phyloP scores from a whole-genome alignment of 2,797 vertebrate species.

The Sebastolobus alascanus region DNA sequence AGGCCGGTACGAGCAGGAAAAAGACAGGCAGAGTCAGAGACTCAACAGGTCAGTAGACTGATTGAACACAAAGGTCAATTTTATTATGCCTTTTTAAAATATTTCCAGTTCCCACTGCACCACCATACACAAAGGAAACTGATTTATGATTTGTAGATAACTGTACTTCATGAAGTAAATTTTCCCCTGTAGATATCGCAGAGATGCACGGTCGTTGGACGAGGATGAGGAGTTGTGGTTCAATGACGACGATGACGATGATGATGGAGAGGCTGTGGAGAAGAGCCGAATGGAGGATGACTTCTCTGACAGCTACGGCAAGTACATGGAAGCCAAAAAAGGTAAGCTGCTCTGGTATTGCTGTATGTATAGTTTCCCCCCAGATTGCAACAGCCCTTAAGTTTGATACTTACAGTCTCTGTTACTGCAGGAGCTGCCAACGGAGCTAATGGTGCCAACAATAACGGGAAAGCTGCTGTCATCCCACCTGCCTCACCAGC shows the following conservation, averaged over 20 bases:
- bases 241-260: constrained; percentile 97
- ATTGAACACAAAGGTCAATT: neutral
- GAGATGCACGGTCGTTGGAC: constrained; percentile 93
- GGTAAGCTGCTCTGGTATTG: constrained; percentile 77
- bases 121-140: too few relatives aligned
- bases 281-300: constrained; percentile 95
- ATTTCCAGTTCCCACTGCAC: neutral
- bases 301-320: constrained; percentile 97
- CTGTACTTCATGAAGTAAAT: neutral
- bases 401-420: constrained; percentile 88
- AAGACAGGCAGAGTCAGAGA: constrained; percentile 95
- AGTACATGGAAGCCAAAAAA: constrained; percentile 99
- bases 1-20: constrained; percentile 97
- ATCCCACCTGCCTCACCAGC: constrained; percentile 86
- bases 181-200: constrained; percentile 88
- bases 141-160: neutral
- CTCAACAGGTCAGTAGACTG: constrained; percentile 89
- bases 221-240: constrained; percentile 99
- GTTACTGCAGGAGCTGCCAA: constrained; percentile 90
- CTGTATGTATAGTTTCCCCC: constrained; percentile 70
- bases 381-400: constrained; percentile 70
- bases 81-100: neutral
- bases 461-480: constrained; percentile 88
- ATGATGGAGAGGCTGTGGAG: constrained; percentile 93
- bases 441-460: constrained; percentile 90